A percentile compares a stretch with the other conserved stretches of the same genome.
Conservation (phyloP, 2,797 vertebrate genomes). For the Enoplosus armatus region DNA sequence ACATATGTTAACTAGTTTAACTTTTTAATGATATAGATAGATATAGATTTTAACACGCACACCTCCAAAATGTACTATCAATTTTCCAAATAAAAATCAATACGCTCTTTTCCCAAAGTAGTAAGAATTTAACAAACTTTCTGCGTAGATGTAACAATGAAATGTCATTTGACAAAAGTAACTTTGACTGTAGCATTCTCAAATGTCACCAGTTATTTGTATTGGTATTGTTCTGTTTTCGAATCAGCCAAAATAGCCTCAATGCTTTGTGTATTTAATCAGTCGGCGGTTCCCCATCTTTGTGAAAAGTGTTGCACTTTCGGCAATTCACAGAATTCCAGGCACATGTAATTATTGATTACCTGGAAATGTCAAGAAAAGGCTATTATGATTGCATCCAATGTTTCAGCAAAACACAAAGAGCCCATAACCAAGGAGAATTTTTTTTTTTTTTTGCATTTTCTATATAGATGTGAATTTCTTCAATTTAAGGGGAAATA, state of each 20-base stretch:
- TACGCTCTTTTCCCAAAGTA: constrained; percentile 26
- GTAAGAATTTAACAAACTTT: constrained; percentile 7
- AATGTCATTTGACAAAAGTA: constrained; percentile 63
- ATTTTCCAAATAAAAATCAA: constrained; percentile 46
- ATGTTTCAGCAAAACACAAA: constrained; percentile 46
- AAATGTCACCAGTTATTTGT: constrained; percentile 72
- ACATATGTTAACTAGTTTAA: constrained; percentile 7
- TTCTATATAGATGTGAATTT: neutral
- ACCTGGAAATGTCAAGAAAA: constrained; percentile 75
- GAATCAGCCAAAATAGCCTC: constrained; percentile 46
- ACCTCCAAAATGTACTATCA: neutral
- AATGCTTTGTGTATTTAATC: constrained; percentile 47
- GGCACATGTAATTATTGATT: constrained; percentile 72
- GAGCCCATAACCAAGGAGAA: constrained; percentile 20
- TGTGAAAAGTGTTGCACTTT: constrained; percentile 46
- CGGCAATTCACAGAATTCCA: constrained; percentile 60
- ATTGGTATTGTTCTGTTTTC: constrained; percentile 41
- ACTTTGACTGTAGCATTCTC: constrained; percentile 40
- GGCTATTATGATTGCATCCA: constrained; percentile 49
- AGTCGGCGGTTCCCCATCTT: constrained; percentile 26
- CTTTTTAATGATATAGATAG: constrained; percentile 25
- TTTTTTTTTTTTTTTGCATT: neutral
- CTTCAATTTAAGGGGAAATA: neutral
- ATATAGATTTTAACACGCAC: neutral
- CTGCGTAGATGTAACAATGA: constrained; percentile 30